Evolutionary conservation across 2,888 invertebrate genomes (phyloP).

Genomic region (Kryphioiulus occultus): DNA sequence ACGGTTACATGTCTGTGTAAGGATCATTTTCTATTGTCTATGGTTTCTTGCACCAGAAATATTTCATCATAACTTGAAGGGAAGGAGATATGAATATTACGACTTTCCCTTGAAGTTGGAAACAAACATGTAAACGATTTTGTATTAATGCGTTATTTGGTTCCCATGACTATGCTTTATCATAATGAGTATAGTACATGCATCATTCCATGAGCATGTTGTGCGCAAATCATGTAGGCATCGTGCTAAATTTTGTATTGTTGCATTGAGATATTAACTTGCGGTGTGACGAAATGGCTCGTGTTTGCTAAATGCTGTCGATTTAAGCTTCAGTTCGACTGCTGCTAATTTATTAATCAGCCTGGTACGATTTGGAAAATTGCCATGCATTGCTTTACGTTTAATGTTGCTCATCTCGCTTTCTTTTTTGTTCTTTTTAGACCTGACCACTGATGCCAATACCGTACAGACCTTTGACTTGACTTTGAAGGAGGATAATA

Average conservation of each 20-base stretch:
- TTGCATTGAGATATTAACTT: background rate
- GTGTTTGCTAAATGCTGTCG: background rate
- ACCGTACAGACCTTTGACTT: background rate
- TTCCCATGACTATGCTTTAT: background rate
- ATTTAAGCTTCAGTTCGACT: background rate
- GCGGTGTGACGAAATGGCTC: background rate
- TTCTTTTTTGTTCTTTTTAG: background rate
- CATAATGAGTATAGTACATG: background rate
- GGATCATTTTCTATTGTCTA: too few relatives aligned
- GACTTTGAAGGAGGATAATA: background rate
- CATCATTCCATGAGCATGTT: background rate
- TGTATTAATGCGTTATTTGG: background rate
- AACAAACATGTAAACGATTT: background rate
- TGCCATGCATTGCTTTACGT: background rate
- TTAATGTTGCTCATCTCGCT: background rate
- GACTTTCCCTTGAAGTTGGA: background rate
- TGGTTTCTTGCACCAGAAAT: background rate
- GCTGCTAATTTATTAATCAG: constrained; percentile 4
- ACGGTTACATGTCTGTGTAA: background rate
- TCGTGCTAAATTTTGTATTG: background rate
- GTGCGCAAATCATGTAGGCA: background rate
- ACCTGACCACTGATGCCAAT: background rate
- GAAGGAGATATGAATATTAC: background rate
- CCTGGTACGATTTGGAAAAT: background rate
- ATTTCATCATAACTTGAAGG: background rate